Evolutionary conservation across 2,113 vertebrate species (phyloP), one percentile per base, ranked within the genome.

Genomic region (Tenrec ecaudatus): DNA sequence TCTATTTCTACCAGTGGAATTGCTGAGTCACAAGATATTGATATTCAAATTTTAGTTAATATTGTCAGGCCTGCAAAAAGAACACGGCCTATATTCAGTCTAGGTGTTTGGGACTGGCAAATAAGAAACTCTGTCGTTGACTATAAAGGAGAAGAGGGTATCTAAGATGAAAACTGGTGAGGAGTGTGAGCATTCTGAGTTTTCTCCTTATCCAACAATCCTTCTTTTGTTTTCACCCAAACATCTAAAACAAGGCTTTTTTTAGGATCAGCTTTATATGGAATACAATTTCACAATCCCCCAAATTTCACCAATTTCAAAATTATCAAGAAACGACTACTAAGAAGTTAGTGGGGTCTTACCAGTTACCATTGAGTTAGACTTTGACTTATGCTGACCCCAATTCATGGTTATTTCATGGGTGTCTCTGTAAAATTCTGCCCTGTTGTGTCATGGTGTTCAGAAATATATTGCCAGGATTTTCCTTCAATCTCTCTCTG

Each of bases 41-140:
- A 64, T 23, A 31, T 62, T 29, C 47, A 38, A 82, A 78, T 82
- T 86, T 29, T 57, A 38, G 82, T 78, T 73, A 20, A 4, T 90
- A 3, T 0, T 7, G 62, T 31, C 20, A 82, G 77, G 19, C 8
- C 7, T 6, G 7, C 2, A 27, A 75, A 23, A 60, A 36, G n/a
- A 36, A 15, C 3, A 1, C 1, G 2, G 6, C 5, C 47, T 53
- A 3, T 31, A 0, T 43, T 33, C 9, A 53, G 9, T 53, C 7
- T 19, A 22, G 29, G 71, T 5, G n/a, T 73, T 71, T 73, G 71
- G 33, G 71, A 36, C 6, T 20, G 23, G 75, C 57, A 36, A 43
- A 2, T 1, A 38, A 38, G 47, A 47, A 53, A 53, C 47, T 53
- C 47, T 10, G 9, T 53, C 47, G 2, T 53, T 53, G 47, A 10